phyloP scores from a whole-genome alignment of 2,113 vertebrate genomes.

The Cynocephalus volans region DNA sequence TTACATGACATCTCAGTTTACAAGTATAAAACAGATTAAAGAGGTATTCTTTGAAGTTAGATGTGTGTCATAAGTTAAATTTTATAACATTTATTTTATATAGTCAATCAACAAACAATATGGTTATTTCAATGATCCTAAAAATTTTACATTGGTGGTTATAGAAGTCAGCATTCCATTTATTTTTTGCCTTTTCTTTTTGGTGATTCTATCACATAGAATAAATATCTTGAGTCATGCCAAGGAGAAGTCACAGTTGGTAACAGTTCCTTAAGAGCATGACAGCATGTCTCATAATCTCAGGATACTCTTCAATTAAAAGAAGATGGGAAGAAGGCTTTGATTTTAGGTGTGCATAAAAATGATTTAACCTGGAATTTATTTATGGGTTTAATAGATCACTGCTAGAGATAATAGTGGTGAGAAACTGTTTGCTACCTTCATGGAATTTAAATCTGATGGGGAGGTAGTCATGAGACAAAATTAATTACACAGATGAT shows the following conservation, averaged over 20 bases:
- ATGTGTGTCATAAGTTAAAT: background rate
- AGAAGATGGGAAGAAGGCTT: background rate
- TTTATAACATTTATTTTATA: constrained; percentile 38
- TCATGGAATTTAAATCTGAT: constrained; percentile 47
- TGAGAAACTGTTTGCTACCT: constrained; percentile 26
- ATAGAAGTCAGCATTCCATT: constrained; percentile 31
- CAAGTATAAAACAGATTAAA: background rate
- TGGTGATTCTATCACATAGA: background rate
- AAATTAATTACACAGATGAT: constrained; percentile 40
- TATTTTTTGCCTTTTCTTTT: constrained; percentile 45
- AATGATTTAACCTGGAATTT: constrained; percentile 56
- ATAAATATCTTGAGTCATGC: background rate
- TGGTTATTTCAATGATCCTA: background rate
- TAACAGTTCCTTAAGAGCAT: background rate
- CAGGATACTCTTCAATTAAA: constrained; percentile 46
- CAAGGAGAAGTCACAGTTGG: constrained; percentile 18
- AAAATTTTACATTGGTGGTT: constrained; percentile 24
- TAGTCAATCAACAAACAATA: constrained; percentile 2
- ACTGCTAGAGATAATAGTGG: background rate
- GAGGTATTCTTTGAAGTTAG: background rate
- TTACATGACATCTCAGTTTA: background rate
- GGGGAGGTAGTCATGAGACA: background rate
- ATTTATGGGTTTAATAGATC: constrained; percentile 61
- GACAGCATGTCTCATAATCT: background rate
- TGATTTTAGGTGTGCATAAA: constrained; percentile 52